A percentile compares a stretch with the other conserved stretches of the same genome.
These are phyloP conservation scores for Psittacula derbiana DNA, from an alignment of 2,797 vertebrate genomes.

Conservation along the genomic window DNA sequence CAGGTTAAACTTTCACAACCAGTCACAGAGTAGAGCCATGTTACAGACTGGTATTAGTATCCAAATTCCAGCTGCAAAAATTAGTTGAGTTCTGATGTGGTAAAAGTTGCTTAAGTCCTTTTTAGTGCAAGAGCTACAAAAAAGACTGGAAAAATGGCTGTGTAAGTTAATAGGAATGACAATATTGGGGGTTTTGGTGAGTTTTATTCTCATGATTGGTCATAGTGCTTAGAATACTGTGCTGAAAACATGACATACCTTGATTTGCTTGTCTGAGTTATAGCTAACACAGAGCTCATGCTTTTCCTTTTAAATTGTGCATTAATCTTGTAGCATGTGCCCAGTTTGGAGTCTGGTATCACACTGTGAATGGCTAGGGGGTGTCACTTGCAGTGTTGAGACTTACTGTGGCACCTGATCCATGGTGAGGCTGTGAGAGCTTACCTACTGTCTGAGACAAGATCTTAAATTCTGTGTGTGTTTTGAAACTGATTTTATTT, in stretches of 20 bases:
- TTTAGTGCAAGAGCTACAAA: background rate
- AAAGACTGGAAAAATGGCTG: background rate
- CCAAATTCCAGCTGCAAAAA: background rate
- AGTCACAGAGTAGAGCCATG: background rate
- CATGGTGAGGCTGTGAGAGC: background rate
- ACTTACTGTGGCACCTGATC: background rate
- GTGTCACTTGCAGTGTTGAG: background rate
- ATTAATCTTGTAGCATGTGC: background rate
- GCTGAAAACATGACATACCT: background rate
- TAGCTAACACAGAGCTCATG: background rate
- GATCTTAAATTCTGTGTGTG: background rate
- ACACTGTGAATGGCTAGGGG: background rate
- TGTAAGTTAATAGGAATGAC: background rate
- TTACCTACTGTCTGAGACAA: background rate
- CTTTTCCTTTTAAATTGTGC: background rate
- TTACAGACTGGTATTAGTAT: background rate
- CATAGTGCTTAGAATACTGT: background rate
- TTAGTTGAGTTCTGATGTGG: background rate
- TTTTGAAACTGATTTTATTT: background rate
- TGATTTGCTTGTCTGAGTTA: background rate
- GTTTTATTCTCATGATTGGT: background rate
- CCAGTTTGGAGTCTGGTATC: background rate
- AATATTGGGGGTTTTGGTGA: background rate
- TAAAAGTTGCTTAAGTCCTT: background rate
- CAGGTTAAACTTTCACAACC: background rate